phyloP scores from a whole-genome alignment of 1,140 invertebrate genomes.

The Ylistrum balloti region DNA sequence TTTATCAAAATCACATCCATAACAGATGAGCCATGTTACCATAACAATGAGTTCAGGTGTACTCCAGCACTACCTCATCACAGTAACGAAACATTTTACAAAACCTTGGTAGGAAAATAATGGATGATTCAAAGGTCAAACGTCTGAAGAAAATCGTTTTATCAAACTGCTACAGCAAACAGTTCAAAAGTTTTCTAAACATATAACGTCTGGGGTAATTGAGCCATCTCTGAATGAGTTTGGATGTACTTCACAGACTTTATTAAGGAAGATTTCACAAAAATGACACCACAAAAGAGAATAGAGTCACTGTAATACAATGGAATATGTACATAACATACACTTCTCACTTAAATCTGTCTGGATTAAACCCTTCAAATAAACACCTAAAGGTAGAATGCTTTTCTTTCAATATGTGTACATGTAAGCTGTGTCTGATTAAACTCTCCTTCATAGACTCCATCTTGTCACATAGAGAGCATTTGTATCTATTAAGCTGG shows the following conservation, averaged over 20 bases:
- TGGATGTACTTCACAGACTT: not conserved
- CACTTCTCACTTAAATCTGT: not conserved
- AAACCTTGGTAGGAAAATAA: slow-evolving; percentile 1
- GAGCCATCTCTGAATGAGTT: not conserved
- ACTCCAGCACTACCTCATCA: not conserved
- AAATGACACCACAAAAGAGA: not conserved
- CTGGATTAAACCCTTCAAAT: not conserved
- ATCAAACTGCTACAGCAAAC: slow-evolving; percentile 1
- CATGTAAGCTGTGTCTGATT: not conserved
- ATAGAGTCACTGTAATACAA: not conserved
- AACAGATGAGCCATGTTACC: too few species aligned
- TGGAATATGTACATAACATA: too few species aligned
- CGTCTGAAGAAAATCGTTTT: not conserved
- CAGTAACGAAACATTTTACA: slow-evolving; percentile 25
- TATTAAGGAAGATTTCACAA: not conserved
- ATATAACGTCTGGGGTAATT: not conserved
- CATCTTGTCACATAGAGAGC: too few species aligned
- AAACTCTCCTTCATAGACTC: too few species aligned
- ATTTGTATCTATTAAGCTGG: too few species aligned
- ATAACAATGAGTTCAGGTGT: slow-evolving; percentile 13
- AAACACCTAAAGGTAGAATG: not conserved
- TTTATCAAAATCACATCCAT: not conserved
- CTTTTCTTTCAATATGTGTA: not conserved
- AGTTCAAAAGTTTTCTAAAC: not conserved
- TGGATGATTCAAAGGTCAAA: not conserved